A percentile compares a stretch with the other conserved stretches of the same genome.
Evolutionary conservation across 2,113 vertebrate species (phyloP).

Genomic region (Synchiropus splendidus): DNA sequence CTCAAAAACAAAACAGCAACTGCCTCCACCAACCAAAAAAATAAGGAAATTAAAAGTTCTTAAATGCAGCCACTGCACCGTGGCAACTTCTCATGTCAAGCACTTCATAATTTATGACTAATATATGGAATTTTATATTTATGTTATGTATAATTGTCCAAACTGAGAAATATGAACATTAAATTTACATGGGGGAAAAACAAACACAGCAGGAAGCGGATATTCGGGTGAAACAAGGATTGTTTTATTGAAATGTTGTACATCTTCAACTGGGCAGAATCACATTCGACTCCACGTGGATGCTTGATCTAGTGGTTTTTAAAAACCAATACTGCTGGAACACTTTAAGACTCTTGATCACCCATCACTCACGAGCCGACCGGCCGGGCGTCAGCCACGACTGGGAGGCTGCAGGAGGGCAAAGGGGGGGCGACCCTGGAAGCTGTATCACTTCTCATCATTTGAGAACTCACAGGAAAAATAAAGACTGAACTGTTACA

Average conservation of each 20-base stretch:
- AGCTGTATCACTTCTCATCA: no score
- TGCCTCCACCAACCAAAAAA: no score
- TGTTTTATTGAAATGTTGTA: conserved; percentile 69
- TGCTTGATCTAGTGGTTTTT: conserved; percentile 33
- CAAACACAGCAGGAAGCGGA: neutral
- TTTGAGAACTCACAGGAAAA: conserved; percentile 2
- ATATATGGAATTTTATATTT: no score
- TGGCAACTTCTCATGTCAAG: no score
- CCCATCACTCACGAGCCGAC: neutral
- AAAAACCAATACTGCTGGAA: conserved; percentile 17
- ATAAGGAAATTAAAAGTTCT: no score
- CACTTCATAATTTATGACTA: no score
- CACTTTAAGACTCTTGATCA: conserved; percentile 27
- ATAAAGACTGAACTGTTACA: conserved; percentile 1
- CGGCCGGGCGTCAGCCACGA: neutral
- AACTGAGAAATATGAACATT: neutral
- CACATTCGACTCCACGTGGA: conserved; percentile 27
- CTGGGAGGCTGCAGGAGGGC: conserved; percentile 14
- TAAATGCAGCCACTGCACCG: no score
- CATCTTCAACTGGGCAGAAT: conserved; percentile 52
- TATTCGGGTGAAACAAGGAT: conserved; percentile 44
- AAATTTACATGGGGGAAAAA: neutral
- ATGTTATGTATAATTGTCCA: no score
- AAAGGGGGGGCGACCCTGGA: conserved; percentile 2
- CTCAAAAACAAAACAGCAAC: no score